These are phyloP conservation scores for Oophaga sylvatica DNA, from an alignment of 2,797 vertebrate genomes.

Conservation along the genomic window DNA sequence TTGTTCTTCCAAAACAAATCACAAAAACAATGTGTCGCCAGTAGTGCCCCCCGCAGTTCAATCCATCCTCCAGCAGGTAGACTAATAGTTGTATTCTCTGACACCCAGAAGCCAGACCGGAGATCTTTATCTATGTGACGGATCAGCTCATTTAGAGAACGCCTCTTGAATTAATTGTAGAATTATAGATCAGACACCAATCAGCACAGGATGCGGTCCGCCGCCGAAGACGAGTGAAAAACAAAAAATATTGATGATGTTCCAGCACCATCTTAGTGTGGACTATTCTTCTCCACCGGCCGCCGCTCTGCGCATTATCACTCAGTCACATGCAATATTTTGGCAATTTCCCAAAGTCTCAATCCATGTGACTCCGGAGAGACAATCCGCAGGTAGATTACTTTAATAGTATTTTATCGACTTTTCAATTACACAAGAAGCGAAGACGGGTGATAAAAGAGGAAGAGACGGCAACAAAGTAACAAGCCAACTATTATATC, in stretches of 20 bases:
- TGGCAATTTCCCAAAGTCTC: conserved; percentile 41
- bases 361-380: conserved; percentile 28
- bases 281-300: neutral
- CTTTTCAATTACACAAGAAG: conserved; percentile 70
- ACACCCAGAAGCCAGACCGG: conserved; percentile 1
- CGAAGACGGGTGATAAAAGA: conserved; percentile 66
- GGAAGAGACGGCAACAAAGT: conserved; percentile 60
- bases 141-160: conserved; percentile 24
- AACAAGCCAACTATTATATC: conserved; percentile 3
- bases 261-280: neutral
- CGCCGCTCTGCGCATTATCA: neutral
- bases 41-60: neutral
- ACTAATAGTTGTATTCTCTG: neutral
- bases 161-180: conserved; percentile 45
- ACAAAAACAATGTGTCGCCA: too few species aligned
- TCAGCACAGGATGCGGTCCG: neutral
- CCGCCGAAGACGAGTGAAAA: neutral
- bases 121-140: conserved; percentile 49
- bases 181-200: conserved; percentile 33
- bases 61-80: neutral
- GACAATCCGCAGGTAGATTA: conserved; percentile 71
- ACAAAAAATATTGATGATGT: conserved; percentile 37
- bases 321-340: conserved; percentile 31
- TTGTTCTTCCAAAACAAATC: neutral
- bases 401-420: conserved; percentile 72